A percentile compares a stretch with the other conserved stretches of the same genome.
phyloP scores from a whole-genome alignment of 2,888 invertebrate genomes.

The Pelosia muscerda region DNA sequence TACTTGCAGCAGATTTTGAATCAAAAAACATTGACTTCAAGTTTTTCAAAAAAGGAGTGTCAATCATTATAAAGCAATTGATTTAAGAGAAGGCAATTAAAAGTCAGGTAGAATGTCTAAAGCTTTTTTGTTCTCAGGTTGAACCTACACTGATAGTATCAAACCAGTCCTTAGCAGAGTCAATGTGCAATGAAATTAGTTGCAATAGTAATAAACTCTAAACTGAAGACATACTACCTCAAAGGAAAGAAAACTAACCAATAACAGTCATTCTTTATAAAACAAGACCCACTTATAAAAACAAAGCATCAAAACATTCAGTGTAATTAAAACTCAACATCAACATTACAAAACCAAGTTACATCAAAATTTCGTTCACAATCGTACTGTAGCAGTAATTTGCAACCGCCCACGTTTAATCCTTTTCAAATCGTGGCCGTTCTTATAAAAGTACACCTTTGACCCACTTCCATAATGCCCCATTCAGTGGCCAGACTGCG shows the following conservation, averaged over 20 bases:
- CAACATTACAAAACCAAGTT: slow-evolving; percentile 11
- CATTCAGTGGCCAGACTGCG: slow-evolving; percentile 43
- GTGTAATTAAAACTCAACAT: slow-evolving; percentile 6
- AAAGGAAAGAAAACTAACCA: not conserved
- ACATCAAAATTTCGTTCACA: slow-evolving; percentile 21
- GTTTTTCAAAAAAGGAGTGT: too few relatives aligned
- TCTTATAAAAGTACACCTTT: slow-evolving; percentile 50
- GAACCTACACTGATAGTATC: too few relatives aligned
- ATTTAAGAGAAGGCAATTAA: too few relatives aligned
- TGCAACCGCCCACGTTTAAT: slow-evolving; percentile 37
- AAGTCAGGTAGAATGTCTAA: too few relatives aligned
- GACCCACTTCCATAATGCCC: slow-evolving; percentile 53
- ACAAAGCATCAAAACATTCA: not conserved
- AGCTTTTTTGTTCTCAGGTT: too few relatives aligned
- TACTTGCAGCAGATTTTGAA: too few relatives aligned
- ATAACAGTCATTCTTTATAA: not conserved
- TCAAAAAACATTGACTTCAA: too few relatives aligned
- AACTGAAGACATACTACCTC: not conserved
- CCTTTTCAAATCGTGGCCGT: slow-evolving; percentile 43
- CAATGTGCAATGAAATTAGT: too few relatives aligned
- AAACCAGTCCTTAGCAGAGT: too few relatives aligned
- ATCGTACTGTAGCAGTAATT: slow-evolving; percentile 34
- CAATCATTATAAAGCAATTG: too few relatives aligned
- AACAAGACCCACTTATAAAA: not conserved
- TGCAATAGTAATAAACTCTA: not conserved